Percentiles rank a stretch among this genome's conserved stretches.
These are phyloP conservation scores for Botrylloides violaceus DNA, from an alignment of 23 tunicate genomes.

Conservation along the genomic window DNA sequence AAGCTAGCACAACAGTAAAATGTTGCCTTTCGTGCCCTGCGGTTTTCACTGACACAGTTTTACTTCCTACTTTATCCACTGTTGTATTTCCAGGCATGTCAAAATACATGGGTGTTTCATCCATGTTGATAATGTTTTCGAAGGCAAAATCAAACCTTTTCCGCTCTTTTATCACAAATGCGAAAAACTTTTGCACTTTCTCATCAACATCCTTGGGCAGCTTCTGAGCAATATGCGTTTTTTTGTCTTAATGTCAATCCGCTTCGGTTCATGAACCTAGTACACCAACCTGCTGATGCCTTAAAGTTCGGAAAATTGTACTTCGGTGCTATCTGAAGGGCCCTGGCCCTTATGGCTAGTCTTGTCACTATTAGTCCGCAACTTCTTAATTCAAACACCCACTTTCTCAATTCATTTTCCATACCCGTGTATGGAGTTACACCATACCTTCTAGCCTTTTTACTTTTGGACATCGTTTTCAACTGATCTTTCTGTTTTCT, in stretches of 20 bases:
- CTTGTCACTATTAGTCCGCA: no score
- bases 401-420: no score
- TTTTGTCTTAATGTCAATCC: neutral
- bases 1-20: slow-evolving; percentile 11
- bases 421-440: no score
- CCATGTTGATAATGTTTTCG: slow-evolving; percentile 26
- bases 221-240: no score
- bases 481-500: no score
- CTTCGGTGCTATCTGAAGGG: no score
- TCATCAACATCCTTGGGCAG: slow-evolving; percentile 24
- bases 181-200: neutral
- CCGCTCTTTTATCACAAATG: slow-evolving; percentile 13
- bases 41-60: slow-evolving; percentile 25
- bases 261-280: neutral
- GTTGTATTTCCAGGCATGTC: slow-evolving; percentile 35
- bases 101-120: slow-evolving; percentile 33
- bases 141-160: slow-evolving; percentile 25
- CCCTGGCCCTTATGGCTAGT: no score
- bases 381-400: no score
- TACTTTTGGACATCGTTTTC: no score
- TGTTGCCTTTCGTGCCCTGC: slow-evolving; percentile 36
- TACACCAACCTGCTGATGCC: neutral
- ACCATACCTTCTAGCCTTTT: no score
- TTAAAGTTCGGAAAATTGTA: no score
- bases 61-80: slow-evolving; percentile 17